Percentiles rank a stretch among this genome's conserved stretches.
Conservation (phyloP, 30 jellyfish, hydroid and myxozoan species). For the Aurelia aurita region DNA sequence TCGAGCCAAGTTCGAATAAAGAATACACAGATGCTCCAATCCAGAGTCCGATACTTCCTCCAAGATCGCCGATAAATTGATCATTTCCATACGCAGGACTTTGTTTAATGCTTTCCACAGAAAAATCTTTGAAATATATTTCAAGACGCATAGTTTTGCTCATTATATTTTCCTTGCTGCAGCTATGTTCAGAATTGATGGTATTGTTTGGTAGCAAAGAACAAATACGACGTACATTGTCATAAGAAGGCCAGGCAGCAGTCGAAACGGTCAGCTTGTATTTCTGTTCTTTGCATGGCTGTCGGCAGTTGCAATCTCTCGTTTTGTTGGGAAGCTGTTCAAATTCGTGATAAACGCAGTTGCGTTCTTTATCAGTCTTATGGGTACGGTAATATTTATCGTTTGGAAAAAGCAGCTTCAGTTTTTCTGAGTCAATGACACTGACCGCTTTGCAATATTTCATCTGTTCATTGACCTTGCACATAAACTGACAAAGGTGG, state of each 20-base stretch:
- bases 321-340: background rate
- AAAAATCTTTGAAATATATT: conserved; percentile 29
- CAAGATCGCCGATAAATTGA: conserved; percentile 53
- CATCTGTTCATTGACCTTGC: background rate
- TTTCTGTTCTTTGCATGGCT: conserved; percentile 45
- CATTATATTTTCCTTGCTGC: conserved; percentile 5
- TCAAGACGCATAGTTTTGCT: conserved; percentile 13
- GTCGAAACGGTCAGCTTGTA: conserved; percentile 13
- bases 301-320: conserved; percentile 26
- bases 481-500: background rate
- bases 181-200: background rate
- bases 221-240: background rate
- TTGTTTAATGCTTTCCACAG: conserved; percentile 51
- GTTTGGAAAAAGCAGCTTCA: background rate
- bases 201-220: no score
- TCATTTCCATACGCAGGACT: conserved; percentile 15
- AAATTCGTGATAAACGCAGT: background rate
- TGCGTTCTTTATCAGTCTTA: background rate
- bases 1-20: conserved; percentile 16
- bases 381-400: background rate
- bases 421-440: background rate
- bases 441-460: background rate
- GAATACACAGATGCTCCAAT: conserved; percentile 75
- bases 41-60: conserved; percentile 68
- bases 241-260: conserved; percentile 34